These are phyloP conservation scores for Synergus laeviventris DNA, from an alignment of 2,888 invertebrate species.

Conservation along the genomic window DNA sequence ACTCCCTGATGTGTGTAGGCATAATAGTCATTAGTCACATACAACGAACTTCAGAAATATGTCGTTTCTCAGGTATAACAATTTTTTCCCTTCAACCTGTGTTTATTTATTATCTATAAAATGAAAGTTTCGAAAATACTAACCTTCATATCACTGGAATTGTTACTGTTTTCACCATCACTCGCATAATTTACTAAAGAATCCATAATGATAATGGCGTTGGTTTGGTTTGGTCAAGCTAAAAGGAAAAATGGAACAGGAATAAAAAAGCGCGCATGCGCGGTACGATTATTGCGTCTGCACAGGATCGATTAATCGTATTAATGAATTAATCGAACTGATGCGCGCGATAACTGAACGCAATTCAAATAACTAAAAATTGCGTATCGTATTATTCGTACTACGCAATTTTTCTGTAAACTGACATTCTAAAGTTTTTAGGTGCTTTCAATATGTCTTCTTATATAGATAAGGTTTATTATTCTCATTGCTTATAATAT, in stretches of 20 bases:
- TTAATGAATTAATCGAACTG: too few species aligned
- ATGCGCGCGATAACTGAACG: neutral
- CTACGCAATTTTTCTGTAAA: neutral
- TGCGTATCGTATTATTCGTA: too few species aligned
- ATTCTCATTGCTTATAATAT: too few species aligned
- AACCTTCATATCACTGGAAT: conserved; percentile 71
- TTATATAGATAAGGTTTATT: too few species aligned
- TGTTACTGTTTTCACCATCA: conserved; percentile 82
- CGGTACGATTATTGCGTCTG: neutral
- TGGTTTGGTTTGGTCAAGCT: neutral
- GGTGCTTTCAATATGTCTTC: too few species aligned
- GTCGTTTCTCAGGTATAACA: neutral
- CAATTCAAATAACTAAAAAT: neutral
- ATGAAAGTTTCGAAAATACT: conserved; percentile 41
- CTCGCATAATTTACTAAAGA: conserved; percentile 87
- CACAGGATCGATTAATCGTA: conserved; percentile 12
- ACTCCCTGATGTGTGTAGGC: too few species aligned
- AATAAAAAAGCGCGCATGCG: neutral
- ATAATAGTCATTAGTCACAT: too few species aligned
- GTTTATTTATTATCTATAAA: neutral
- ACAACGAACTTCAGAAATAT: neutral
- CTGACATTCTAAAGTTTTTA: neutral
- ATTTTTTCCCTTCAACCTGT: neutral
- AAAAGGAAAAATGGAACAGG: neutral
- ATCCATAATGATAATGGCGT: conserved; percentile 80